Evolutionary conservation across 2,797 vertebrate genomes (phyloP).

Genomic region (Paguma larvata): DNA sequence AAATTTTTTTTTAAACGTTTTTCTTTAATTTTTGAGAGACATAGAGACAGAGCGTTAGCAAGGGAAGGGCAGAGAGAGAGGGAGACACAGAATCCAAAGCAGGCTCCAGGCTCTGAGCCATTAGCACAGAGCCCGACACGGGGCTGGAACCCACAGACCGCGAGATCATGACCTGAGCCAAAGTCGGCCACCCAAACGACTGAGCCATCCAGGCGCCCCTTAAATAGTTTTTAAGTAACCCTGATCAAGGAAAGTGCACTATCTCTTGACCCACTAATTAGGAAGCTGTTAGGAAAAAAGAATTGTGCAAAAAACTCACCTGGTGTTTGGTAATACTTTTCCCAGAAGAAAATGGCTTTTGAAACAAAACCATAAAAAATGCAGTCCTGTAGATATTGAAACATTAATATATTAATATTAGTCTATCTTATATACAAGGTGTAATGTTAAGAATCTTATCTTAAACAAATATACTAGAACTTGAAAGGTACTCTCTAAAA

Average conservation of each 20-base stretch:
- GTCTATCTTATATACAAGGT: constrained; percentile 35
- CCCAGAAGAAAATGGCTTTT: constrained; percentile 98
- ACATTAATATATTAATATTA: constrained; percentile 69
- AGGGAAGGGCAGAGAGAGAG: no score
- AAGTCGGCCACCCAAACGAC: no score
- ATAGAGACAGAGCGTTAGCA: no score
- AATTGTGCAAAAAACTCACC: constrained; percentile 87
- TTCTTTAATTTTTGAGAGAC: no score
- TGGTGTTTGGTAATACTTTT: constrained; percentile 95
- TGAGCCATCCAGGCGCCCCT: no score
- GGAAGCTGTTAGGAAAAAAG: constrained; percentile 26
- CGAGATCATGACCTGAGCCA: no score
- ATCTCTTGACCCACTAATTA: background rate
- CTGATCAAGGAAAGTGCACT: background rate
- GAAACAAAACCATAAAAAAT: constrained; percentile 96
- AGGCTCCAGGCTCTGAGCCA: no score
- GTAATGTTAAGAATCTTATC: constrained; percentile 46
- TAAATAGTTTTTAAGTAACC: background rate
- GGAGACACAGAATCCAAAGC: no score
- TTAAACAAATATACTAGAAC: constrained; percentile 55
- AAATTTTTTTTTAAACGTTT: no score
- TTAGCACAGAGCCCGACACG: no score
- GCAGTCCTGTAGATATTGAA: constrained; percentile 92
- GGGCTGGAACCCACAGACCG: no score
- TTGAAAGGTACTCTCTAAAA: constrained; percentile 42